Conservation (phyloP, 37 sponge, comb jelly and placozoan species). For the Beroe ovata region DNA sequence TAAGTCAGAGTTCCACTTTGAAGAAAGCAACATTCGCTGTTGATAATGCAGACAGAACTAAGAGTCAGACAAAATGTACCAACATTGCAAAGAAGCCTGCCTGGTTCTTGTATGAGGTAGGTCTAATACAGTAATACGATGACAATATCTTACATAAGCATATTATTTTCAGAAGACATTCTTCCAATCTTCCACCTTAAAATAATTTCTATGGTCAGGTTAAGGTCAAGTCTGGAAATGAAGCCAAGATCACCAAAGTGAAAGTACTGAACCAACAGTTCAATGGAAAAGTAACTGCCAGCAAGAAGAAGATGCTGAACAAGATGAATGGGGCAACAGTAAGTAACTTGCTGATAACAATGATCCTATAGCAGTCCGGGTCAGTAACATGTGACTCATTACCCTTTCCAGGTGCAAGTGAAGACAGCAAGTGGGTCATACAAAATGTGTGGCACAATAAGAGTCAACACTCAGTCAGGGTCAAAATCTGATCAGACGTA, state of each 20-base stretch:
- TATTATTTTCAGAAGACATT: too few relatives aligned
- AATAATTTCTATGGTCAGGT: too few relatives aligned
- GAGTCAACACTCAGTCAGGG: background rate
- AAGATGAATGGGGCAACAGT: background rate
- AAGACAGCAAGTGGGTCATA: background rate
- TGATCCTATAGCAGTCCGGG: too few relatives aligned
- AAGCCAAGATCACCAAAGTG: background rate
- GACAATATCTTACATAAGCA: too few relatives aligned
- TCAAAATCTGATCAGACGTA: background rate
- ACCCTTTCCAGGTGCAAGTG: background rate
- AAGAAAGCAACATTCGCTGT: background rate
- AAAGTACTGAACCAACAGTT: background rate
- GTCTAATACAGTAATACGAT: too few relatives aligned
- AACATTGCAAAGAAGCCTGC: background rate
- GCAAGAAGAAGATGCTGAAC: background rate
- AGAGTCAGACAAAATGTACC: background rate
- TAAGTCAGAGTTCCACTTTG: background rate
- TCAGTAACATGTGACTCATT: too few relatives aligned
- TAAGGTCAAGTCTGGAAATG: background rate
- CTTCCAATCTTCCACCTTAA: too few relatives aligned
- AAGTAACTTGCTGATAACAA: too few relatives aligned
- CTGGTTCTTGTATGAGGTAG: background rate
- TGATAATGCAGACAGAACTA: background rate
- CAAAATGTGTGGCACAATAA: background rate
- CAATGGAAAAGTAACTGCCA: background rate